Evolutionary conservation across 2,113 vertebrate species (phyloP).

Genomic region (Uria aalge): DNA sequence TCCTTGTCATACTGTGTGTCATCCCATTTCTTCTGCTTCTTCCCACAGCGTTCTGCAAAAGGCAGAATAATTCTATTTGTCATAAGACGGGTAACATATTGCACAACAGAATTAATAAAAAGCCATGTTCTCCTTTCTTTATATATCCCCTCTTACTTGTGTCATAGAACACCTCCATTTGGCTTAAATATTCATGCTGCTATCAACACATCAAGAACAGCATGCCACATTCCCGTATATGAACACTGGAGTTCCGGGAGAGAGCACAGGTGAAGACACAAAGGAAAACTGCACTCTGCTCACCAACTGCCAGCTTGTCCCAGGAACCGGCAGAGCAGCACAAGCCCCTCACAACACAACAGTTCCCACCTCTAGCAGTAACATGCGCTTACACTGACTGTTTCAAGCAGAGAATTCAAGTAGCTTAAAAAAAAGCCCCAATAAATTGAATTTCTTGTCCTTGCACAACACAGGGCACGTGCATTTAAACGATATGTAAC

Average conservation of each 20-base stretch:
- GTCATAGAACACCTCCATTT: conserved; percentile 21
- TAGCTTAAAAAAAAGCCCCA: neutral
- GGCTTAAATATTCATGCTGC: conserved; percentile 39
- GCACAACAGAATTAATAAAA: conserved; percentile 19
- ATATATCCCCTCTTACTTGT: conserved; percentile 21
- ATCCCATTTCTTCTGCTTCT: conserved; percentile 32
- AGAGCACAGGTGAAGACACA: neutral
- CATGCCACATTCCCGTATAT: neutral
- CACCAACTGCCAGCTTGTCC: neutral
- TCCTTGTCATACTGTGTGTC: conserved; percentile 36
- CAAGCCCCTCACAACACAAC: neutral
- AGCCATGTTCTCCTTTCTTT: conserved; percentile 5
- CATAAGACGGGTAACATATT: conserved; percentile 44
- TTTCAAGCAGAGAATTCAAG: neutral
- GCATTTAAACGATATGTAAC: neutral
- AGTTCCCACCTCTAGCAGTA: neutral
- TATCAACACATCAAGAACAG: neutral
- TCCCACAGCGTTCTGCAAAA: conserved; percentile 15
- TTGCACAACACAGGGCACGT: neutral
- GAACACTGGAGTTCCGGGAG: neutral
- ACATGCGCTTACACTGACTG: neutral
- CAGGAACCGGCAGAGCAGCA: neutral
- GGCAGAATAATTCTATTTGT: conserved; percentile 41
- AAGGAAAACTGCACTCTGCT: neutral
- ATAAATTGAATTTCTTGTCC: neutral